These are phyloP conservation scores for Scolopax bukidnonensis DNA, from an alignment of 2,797 vertebrate genomes.

Conservation along the genomic window DNA sequence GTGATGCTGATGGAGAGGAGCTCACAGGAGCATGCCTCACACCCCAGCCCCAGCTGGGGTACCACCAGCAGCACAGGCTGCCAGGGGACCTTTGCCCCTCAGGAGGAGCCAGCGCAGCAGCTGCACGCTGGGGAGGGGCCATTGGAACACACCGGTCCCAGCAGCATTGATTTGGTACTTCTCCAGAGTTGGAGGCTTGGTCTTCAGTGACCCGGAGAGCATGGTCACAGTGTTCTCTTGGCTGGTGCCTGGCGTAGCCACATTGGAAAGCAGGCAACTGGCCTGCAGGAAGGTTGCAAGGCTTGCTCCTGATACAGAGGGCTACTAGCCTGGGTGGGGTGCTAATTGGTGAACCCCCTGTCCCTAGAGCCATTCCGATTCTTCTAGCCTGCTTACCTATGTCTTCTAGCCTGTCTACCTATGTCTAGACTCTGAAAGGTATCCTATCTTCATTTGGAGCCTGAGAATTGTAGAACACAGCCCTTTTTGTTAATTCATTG, in stretches of 20 bases:
- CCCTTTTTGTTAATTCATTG: neutral
- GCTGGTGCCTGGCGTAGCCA: neutral
- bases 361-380: neutral
- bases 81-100: neutral
- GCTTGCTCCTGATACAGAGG: neutral
- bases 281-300: neutral
- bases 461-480: neutral
- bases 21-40: neutral
- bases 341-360: neutral
- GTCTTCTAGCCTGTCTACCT: neutral
- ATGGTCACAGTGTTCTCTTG: neutral
- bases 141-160: neutral
- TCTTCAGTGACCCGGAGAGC: neutral
- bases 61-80: neutral
- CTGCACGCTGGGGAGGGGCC: neutral
- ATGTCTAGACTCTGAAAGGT: neutral
- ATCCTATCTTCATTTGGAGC: neutral
- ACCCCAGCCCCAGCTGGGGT: neutral
- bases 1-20: neutral
- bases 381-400: neutral
- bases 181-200: fast-evolving
- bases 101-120: fast-evolving
- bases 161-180: neutral
- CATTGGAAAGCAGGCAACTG: neutral
- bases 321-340: neutral